phyloP scores from a whole-genome alignment of 2,797 vertebrate species.

The Philypnodon macrostomus region DNA sequence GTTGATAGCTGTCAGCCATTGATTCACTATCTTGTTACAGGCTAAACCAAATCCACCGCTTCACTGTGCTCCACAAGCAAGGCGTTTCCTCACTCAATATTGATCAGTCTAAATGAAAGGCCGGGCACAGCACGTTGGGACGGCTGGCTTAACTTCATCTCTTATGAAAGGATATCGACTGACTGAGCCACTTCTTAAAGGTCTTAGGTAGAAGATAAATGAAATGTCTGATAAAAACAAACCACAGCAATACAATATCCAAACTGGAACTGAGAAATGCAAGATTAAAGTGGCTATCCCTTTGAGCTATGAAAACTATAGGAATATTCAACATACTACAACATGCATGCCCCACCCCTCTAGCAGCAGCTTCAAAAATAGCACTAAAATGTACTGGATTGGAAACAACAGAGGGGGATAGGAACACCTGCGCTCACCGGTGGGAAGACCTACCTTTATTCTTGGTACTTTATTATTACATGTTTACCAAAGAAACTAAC shows the following conservation, averaged over 20 bases:
- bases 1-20: conserved; percentile 36
- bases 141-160: conserved; percentile 26
- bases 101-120: conserved; percentile 55
- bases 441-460: conserved; percentile 12
- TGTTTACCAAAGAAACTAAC: neutral
- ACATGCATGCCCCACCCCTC: neutral
- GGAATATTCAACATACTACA: neutral
- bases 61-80: conserved; percentile 14
- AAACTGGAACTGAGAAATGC: too few relatives aligned
- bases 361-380: conserved; percentile 17
- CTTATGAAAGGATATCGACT: conserved; percentile 38
- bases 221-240: neutral
- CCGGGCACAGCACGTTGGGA: conserved; percentile 19
- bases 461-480: neutral
- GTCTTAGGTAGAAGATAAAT: neutral
- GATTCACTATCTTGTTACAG: conserved; percentile 45
- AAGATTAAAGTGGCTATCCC: too few relatives aligned
- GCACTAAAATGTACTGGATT: conserved; percentile 27
- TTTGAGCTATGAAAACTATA: neutral
- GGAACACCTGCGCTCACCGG: conserved; percentile 38
- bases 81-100: conserved; percentile 50
- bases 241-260: neutral
- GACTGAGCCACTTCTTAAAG: conserved; percentile 26
- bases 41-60: conserved; percentile 38
- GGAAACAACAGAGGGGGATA: conserved; percentile 32